These are phyloP conservation scores for Thereva unica DNA, from an alignment of 2,888 invertebrate species.

Conservation along the genomic window DNA sequence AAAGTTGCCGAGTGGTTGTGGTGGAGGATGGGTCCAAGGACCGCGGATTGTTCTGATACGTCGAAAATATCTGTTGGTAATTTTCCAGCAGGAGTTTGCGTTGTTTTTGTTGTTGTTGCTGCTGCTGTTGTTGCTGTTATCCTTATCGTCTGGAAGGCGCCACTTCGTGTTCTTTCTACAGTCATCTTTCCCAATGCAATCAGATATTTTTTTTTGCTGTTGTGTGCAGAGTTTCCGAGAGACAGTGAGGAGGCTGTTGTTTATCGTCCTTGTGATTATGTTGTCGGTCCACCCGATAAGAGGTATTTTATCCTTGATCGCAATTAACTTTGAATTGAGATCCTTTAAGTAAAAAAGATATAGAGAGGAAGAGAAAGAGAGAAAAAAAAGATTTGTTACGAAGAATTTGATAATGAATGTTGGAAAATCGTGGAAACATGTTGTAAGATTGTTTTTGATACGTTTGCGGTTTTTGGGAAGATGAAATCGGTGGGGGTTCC, in stretches of 20 bases:
- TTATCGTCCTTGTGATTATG: not conserved
- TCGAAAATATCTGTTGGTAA: slow-evolving; percentile 7
- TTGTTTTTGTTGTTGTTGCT: slow-evolving; percentile 11
- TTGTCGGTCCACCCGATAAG: slow-evolving; percentile 18
- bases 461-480: too few species aligned
- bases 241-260: too few species aligned
- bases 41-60: slow-evolving; percentile 12
- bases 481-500: too few species aligned
- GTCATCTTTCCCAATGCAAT: slow-evolving; percentile 24
- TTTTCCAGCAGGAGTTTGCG: slow-evolving; percentile 6
- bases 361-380: not conserved
- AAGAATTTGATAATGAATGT: not conserved
- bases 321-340: slow-evolving; percentile 27
- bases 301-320: slow-evolving; percentile 6
- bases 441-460: too few species aligned
- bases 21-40: slow-evolving; percentile 15
- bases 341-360: slow-evolving; percentile 4
- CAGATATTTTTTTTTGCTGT: slow-evolving; percentile 11
- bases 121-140: slow-evolving; percentile 15
- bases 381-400: slow-evolving; percentile 29
- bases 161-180: slow-evolving; percentile 29
- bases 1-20: slow-evolving; percentile 6
- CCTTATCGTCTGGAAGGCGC: slow-evolving; percentile 30
- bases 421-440: too few species aligned
- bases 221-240: too few species aligned